Evolutionary conservation across 35 echinoderm and acorn worm genomes (phyloP), one percentile per base, ranked within the genome.

Genomic region (Antedon bifida): DNA sequence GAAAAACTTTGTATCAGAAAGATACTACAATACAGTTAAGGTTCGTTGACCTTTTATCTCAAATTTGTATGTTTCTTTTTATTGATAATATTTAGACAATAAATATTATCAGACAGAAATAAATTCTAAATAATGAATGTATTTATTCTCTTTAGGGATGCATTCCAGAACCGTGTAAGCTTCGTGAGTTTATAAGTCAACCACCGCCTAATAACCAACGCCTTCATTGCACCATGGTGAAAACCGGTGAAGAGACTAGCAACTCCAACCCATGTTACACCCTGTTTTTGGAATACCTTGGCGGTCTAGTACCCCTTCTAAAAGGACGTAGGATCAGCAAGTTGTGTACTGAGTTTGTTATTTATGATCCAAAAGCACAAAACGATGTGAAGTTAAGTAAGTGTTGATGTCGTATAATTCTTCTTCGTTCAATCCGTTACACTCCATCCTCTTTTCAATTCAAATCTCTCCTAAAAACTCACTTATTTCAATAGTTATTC

Each of bases 291-390:
- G 95, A 99, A 81, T 99, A 90, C 88, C 79, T 99, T 29, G 95
- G 95, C 38, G 95, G 95, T 7, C 79, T 99, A 34, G 91, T 99
- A 28, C 95, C 95, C 12, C 90, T 99, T 21, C 85, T 99, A 32
- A 99, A 99, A 82, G 95, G 95, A 29, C 76, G 90, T 5, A 80
- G 95, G 38, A 88, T 99, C 46, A 99, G 95, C 76, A 99, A 99
- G 80, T 86, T 99, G 3, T 81, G 95, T 12, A 91, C 95, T 17
- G 95, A 99, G 64, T 99, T 99, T 99, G 95, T 99, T 17, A 99
- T 99, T 74, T 99, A 99, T 75, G 91, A 99, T 77, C 95, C 95
- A 35, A 92, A 96, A 39, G 64, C 79, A 33, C 78, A 39, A 16
- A 82, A 81, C 23, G 84, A 85, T 33, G 32, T 36, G 4, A 87